A percentile compares a stretch with the other conserved stretches of the same genome.
These are phyloP conservation scores for Lophius piscatorius DNA, from an alignment of 2,113 vertebrate genomes.

Conservation along the genomic window DNA sequence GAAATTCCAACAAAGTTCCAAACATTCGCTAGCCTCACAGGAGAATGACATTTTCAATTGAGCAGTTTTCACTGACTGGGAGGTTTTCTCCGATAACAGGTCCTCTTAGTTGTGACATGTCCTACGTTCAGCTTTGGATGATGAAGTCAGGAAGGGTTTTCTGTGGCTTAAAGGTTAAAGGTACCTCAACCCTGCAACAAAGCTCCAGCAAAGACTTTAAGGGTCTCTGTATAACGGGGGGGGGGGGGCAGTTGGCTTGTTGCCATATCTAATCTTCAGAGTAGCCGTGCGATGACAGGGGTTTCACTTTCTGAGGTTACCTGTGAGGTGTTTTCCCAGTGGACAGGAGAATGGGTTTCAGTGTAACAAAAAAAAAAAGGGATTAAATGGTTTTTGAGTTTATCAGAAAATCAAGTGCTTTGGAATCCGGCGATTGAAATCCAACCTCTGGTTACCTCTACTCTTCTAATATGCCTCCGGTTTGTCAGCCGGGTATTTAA, in stretches of 20 bases:
- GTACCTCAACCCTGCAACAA: too few species aligned
- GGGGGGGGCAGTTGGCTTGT: constrained; percentile 9
- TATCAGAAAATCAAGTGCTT: constrained; percentile 8
- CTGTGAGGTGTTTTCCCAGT: constrained; percentile 33
- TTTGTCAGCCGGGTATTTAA: not conserved
- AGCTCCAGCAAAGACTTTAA: constrained; percentile 26
- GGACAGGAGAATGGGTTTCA: constrained; percentile 45
- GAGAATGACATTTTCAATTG: constrained; percentile 55
- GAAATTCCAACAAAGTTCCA: constrained; percentile 52
- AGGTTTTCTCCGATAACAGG: constrained; percentile 45
- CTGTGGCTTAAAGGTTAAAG: constrained; percentile 26
- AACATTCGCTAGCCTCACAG: constrained; percentile 45
- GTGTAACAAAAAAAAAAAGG: constrained; percentile 24
- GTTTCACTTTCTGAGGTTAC: constrained; percentile 41
- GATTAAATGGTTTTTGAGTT: constrained; percentile 33
- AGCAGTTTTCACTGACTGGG: constrained; percentile 29
- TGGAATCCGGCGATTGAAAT: too few species aligned
- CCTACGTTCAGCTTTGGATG: constrained; percentile 35
- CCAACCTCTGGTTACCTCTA: constrained; percentile 12
- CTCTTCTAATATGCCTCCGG: constrained; percentile 1
- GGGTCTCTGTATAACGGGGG: constrained; percentile 23
- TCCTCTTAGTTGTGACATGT: constrained; percentile 45
- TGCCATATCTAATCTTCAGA: constrained; percentile 56
- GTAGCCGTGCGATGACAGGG: constrained; percentile 43
- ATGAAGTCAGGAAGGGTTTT: too few species aligned